Percentiles rank a stretch among this genome's conserved stretches.
Conservation (phyloP, 2,113 vertebrate genomes). For the Astur gentilis region DNA sequence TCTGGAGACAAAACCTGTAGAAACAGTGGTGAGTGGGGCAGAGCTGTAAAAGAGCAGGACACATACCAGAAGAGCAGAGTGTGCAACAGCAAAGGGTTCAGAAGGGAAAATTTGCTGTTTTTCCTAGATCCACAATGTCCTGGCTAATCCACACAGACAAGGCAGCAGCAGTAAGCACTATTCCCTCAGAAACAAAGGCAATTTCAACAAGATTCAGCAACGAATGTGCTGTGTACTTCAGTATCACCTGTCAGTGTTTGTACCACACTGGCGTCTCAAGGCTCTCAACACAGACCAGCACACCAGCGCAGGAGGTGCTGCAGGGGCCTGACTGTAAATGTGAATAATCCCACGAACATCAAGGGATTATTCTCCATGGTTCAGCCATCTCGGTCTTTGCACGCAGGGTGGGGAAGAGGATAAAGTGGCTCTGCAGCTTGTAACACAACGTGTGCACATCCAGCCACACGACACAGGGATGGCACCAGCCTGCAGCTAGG, state of each 20-base stretch:
- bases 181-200: not conserved
- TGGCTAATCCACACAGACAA: not conserved
- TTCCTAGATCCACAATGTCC: not conserved
- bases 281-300: not conserved
- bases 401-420: not conserved
- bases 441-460: accelerated
- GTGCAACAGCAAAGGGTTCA: not conserved
- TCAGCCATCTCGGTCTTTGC: slow-evolving; percentile 12
- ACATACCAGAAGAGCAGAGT: not conserved
- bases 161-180: not conserved
- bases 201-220: not conserved
- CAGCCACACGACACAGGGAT: not conserved
- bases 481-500: not conserved
- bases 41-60: not conserved
- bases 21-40: not conserved
- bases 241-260: not conserved
- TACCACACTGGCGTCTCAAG: accelerated
- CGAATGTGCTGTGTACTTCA: accelerated
- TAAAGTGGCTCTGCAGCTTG: not conserved
- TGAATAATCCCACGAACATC: slow-evolving; percentile 6
- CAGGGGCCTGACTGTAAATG: not conserved
- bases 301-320: not conserved
- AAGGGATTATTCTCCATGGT: slow-evolving; percentile 1
- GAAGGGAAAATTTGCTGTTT: not conserved
- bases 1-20: not conserved